These are phyloP conservation scores for Cirrhinus mrigala DNA, from an alignment of 2,797 vertebrate species.

Conservation along the genomic window DNA sequence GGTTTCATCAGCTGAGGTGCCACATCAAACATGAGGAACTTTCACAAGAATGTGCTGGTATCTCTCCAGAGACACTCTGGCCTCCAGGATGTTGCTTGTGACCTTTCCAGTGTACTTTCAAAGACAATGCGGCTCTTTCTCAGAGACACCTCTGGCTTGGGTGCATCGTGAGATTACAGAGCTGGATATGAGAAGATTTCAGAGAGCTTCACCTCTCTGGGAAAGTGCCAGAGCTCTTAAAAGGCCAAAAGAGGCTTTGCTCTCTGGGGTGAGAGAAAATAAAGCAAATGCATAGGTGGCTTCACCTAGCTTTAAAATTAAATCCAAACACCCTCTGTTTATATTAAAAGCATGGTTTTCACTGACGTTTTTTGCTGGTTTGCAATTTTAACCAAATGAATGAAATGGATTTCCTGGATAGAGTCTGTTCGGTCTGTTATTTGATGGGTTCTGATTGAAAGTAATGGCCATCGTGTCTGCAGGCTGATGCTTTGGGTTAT, in stretches of 20 bases:
- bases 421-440: conserved; percentile 3
- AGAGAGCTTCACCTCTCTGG: conserved; percentile 7
- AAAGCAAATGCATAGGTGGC: background rate
- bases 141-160: background rate
- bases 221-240: background rate
- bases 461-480: background rate
- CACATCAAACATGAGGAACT: conserved; percentile 4
- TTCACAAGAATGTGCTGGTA: background rate
- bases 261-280: conserved; percentile 7
- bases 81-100: conserved; percentile 3
- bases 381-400: conserved; percentile 3
- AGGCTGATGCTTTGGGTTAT: conserved; percentile 3
- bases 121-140: conserved; percentile 11
- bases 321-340: background rate
- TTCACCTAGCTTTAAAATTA: background rate
- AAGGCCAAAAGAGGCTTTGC: background rate
- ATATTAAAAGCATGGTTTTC: conserved; percentile 19
- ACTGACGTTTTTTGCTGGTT: background rate
- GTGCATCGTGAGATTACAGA: background rate
- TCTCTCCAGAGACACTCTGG: background rate
- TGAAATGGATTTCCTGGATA: background rate
- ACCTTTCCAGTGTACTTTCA: background rate
- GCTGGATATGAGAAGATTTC: background rate
- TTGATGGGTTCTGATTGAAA: conserved; percentile 25
- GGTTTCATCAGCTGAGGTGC: background rate